Evolutionary conservation across 2,797 vertebrate genomes (phyloP).

Genomic region (Anguilla megastoma): DNA sequence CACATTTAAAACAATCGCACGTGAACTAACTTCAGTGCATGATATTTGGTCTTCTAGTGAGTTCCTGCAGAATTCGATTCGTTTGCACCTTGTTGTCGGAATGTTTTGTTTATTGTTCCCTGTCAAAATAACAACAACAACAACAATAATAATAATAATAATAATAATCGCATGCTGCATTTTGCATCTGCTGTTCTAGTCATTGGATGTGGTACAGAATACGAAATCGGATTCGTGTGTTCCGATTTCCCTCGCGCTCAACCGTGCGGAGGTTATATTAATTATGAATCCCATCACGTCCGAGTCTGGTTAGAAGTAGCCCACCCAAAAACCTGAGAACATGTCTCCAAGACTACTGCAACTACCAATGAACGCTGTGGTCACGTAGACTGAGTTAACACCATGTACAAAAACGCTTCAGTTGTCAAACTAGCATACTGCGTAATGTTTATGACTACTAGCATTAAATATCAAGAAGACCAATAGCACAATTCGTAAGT

Average conservation of each 20-base stretch:
- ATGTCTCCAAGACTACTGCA: not conserved
- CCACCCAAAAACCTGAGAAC: not conserved
- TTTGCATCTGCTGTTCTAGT: not conserved
- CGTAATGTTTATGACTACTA: not conserved
- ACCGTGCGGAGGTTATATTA: not conserved
- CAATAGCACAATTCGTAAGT: too few species aligned
- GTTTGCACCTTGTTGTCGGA: not conserved
- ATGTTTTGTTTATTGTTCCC: not conserved
- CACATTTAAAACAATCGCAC: not conserved
- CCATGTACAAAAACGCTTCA: not conserved
- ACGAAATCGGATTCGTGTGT: slow-evolving; percentile 1
- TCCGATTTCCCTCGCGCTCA: slow-evolving; percentile 7
- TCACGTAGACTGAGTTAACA: not conserved
- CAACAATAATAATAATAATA: not conserved
- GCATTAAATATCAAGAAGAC: too few species aligned
- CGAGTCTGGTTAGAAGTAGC: not conserved
- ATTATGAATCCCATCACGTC: slow-evolving; percentile 19
- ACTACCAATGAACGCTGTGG: not conserved
- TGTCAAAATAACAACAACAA: not conserved
- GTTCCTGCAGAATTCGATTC: not conserved
- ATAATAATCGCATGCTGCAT: not conserved
- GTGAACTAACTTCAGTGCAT: not conserved
- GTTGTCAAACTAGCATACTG: not conserved
- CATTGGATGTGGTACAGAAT: slow-evolving; percentile 7
- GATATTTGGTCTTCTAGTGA: not conserved